Conservation (phyloP, 2,888 invertebrate genomes). For the Scaptomyza flava region DNA sequence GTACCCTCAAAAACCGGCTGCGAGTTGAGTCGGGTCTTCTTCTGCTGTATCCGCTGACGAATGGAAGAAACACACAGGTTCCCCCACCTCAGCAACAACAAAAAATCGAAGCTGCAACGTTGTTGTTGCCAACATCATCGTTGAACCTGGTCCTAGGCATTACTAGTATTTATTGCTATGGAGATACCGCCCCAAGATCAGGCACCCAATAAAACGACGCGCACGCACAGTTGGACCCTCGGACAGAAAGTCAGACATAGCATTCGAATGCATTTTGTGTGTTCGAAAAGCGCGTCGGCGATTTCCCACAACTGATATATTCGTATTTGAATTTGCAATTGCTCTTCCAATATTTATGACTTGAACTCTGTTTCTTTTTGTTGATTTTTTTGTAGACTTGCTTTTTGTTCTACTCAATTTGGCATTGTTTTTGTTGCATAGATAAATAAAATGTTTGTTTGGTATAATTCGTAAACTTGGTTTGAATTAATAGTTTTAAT, state of each 20-base stretch:
- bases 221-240: conserved; percentile 16
- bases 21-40: conserved; percentile 16
- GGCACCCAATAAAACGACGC: conserved; percentile 44
- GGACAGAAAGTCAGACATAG: conserved; percentile 33
- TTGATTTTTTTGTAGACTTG: conserved; percentile 13
- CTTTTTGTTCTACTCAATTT: conserved; percentile 25
- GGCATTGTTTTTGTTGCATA: conserved; percentile 23
- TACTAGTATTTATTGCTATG: conserved; percentile 48
- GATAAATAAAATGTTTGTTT: conserved; percentile 37
- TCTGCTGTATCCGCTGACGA: conserved; percentile 30
- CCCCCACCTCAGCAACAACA: no score
- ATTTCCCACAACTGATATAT: conserved; percentile 72
- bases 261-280: conserved; percentile 71
- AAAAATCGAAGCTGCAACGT: conserved; percentile 53
- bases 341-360: conserved; percentile 66
- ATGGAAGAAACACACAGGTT: conserved; percentile 9
- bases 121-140: conserved; percentile 52
- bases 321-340: conserved; percentile 64
- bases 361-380: conserved; percentile 30
- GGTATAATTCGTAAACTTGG: neutral
- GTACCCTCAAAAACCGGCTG: conserved; percentile 57
- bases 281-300: conserved; percentile 62
- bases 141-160: conserved; percentile 26
- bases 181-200: conserved; percentile 18
- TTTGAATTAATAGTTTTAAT: conserved; percentile 31